Base-by-base conservation (phyloP, 2,113 vertebrate genomes). In the Calypte anna region DNA sequence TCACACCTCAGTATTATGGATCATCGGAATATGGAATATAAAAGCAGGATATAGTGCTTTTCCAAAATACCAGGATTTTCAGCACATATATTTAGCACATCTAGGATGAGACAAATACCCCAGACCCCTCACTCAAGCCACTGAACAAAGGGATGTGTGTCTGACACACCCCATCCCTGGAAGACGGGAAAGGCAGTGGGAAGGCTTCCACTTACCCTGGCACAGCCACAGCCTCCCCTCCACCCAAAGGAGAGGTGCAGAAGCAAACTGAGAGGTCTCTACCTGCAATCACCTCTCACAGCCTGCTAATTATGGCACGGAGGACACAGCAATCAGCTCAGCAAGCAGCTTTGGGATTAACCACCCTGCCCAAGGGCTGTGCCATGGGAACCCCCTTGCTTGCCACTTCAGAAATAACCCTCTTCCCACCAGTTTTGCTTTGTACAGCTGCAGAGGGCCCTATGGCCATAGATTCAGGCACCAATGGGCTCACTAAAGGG, bases 301-400 rank as follows among this genome's bases (percentile, higher is more conserved):
- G 93, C 38, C 31, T 40, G 80, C 94, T 95, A 94, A 93, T 96
- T 92, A 89, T 31, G 68, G 94, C 77, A 54, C 8, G 0, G 9
- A 73, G 90, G 40, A 85, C 51, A 17, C 73, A 31, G 40, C 9
- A 36, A 95, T 83, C 74, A 48, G 85, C 76, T 76, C 30, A 1
- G 40, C 70, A 64, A 82, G 44, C 43, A 3, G 93, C 91, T 95
- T 93, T 74, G 53, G 86, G 95, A 93, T 97, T 93, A 92, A 74
- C 59, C 2, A 16, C 40, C 46, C 66, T 33, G 61, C 36, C 63
- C 54, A 31, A 21, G 50, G 40, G 25, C 27, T 53, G 53, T 28
- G 53, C 53, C 53, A 28, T 27, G 14, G 53, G 53, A 51, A 25
- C 18, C 50, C 38, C 73, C 67, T 36, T 24, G 5, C 46, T 64